These are phyloP conservation scores for Podarcis muralis DNA, from an alignment of 2,113 vertebrate species.

Conservation along the genomic window DNA sequence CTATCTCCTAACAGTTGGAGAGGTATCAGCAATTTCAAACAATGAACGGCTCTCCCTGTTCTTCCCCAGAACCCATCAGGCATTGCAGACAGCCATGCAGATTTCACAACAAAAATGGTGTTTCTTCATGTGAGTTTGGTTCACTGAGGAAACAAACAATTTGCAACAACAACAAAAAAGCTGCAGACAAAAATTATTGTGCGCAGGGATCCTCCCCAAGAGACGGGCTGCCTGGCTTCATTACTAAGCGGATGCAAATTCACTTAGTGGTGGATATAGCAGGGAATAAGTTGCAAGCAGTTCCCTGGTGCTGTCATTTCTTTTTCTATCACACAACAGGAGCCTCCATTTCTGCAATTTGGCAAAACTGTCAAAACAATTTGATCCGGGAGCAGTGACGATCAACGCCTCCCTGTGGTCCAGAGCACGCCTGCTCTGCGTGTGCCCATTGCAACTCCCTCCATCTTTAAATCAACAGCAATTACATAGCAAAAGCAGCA, in stretches of 20 bases:
- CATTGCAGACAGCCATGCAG: neutral
- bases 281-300: conserved; percentile 22
- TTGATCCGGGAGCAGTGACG: conserved; percentile 28
- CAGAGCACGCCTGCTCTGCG: neutral
- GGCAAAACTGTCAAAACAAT: conserved; percentile 63
- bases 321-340: conserved; percentile 59
- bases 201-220: conserved; percentile 20
- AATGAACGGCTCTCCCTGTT: neutral
- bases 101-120: neutral
- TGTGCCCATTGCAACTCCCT: neutral
- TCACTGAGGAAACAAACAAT: conserved; percentile 18
- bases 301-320: conserved; percentile 55
- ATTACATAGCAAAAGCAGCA: accelerated
- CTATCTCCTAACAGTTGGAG: neutral
- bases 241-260: conserved; percentile 67
- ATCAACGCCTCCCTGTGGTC: neutral
- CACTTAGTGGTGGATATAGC: conserved; percentile 50
- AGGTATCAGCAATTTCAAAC: neutral
- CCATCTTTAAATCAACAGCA: neutral
- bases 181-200: neutral
- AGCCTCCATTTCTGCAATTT: conserved; percentile 48
- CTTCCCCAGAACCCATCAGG: neutral
- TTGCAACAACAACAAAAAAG: neutral
- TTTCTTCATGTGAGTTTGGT: neutral
- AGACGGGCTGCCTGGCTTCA: conserved; percentile 24